Base-by-base conservation (phyloP, 1,140 invertebrate genomes). In the Meloidogyne chitwoodi region DNA sequence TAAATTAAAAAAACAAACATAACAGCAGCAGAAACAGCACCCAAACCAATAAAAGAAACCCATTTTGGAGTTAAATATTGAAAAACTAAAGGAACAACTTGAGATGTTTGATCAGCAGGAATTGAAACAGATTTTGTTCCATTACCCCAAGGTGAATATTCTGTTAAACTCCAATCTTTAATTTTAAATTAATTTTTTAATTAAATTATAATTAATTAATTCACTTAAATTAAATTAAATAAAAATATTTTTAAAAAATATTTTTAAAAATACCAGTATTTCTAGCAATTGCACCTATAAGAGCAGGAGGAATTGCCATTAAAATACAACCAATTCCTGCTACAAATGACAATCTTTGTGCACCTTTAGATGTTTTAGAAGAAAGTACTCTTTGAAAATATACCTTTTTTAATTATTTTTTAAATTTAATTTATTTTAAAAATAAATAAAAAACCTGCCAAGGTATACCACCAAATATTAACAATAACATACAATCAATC, bases 341-440 rank as follows among this genome's bases (percentile, higher is more conserved):
- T 27, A 97, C 93, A 88, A 95, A 98, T n/a, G 94, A 97, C 68
- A 99, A 89, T 26, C 96, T 87, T 89, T 98, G 94, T 10, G 96
- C 96, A 75, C 94, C 91, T 0, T 91, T 91, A 0, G 95, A 94
- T 1, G 94, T 93, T 89, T 95, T 95, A 79, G 94, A 94, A 48
- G 95, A 97, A 70, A 99, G 89, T 0, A 99, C 96, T 62, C 96
- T 89, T 90, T 99, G 96, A 89, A 98, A 98, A 87, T 98, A 98
- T 4, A 97, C 95, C 92, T 94, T 27, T 38, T 74, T 2, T 64
- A 4, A n/a, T 78, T 3, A 41, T 26, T 72, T 68, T n/a, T 61
- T 10, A 19, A 73, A 73, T 67, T 6, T 27, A 22, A 68, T 73
- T 69, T n/a, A 68, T 41, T 22, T 38, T 26, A 24, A 24, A n/a